phyloP scores from a whole-genome alignment of 64 coral and sea anemone genomes.

The Dendrophyllia cribrosa region DNA sequence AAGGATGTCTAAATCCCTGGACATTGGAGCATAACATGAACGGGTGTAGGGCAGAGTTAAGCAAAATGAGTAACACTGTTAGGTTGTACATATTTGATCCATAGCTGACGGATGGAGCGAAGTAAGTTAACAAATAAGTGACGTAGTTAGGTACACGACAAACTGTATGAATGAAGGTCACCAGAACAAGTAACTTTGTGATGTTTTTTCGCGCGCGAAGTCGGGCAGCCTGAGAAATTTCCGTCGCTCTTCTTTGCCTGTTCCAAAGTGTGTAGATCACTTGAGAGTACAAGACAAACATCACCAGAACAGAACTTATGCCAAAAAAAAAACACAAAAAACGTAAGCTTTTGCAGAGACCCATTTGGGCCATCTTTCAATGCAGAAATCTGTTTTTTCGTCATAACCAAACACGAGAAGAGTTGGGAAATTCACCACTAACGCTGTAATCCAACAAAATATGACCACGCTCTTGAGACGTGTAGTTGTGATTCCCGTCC shows the following conservation, averaged over 20 bases:
- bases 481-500: neutral
- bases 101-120: conserved; percentile 22
- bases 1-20: conserved; percentile 30
- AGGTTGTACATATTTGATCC: conserved; percentile 62
- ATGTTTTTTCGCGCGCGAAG: conserved; percentile 46
- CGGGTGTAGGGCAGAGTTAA: conserved; percentile 43
- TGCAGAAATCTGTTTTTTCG: conserved; percentile 46
- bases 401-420: conserved; percentile 45
- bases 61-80: conserved; percentile 60
- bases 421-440: conserved; percentile 41
- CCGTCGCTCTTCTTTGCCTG: conserved; percentile 17
- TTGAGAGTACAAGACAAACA: conserved; percentile 61
- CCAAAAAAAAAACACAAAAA: conserved; percentile 49
- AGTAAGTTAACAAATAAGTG: conserved; percentile 51
- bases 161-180: conserved; percentile 48
- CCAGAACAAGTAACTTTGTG: conserved; percentile 45
- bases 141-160: conserved; percentile 69
- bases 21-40: conserved; percentile 60
- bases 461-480: conserved; percentile 37
- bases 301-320: conserved; percentile 48
- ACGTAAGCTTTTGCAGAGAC: conserved; percentile 62
- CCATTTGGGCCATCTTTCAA: conserved; percentile 56
- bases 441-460: conserved; percentile 51
- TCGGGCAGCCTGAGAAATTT: conserved; percentile 58
- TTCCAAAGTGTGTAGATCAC: conserved; percentile 64